Evolutionary conservation across 2,888 invertebrate genomes (phyloP), one percentile per base, ranked within the genome.

Genomic region (Aleiodes testaceus): DNA sequence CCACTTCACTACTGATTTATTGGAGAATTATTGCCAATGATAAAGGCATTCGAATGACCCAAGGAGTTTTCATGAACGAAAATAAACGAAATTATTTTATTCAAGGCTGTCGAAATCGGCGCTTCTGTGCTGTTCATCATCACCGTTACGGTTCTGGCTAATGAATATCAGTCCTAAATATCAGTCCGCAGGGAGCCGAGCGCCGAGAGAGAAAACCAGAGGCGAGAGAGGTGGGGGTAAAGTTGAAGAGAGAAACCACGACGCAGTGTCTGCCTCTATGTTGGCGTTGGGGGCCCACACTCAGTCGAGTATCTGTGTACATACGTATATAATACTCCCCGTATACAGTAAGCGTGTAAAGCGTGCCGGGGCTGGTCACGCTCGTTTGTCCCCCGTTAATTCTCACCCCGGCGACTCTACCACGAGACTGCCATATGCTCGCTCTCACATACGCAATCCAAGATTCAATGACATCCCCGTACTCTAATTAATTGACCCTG

Each of bases 91-190:
- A 22, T 61, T 63, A 45, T 26, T 67, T 45, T 53, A 55, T 67
- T 53, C 36, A 53, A 36, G 45, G 50, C 52, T 53, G 70, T 30
- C 55, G 45, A 70, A 52, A 63, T 55, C 63, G 49, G 69, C 44
- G 70, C 69, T 49, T 52, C 70, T 42, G 64, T 63, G 77, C 77
- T 80, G 79, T 81, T 80, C 79, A 81, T 81, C 79, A 81, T 80
- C 72, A 73, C 72, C 73, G 79, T 75, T 83, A 78, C 83, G 83
- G 82, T 45, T 79, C 82, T 84, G 61, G 86, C 85, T 87, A 87
- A 87, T 87, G 87, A 87, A 87, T 87, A 87, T 86, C 85, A 82
- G 84, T 83, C 85, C 85, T 87, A 86, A 86, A 86, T 84, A 85
- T 86, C 85, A 81, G 85, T 82, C 86, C 85, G 70, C 78, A 79